Conservation (phyloP, 92 coral and sea anemone species). For the Bergia sp. region DNA sequence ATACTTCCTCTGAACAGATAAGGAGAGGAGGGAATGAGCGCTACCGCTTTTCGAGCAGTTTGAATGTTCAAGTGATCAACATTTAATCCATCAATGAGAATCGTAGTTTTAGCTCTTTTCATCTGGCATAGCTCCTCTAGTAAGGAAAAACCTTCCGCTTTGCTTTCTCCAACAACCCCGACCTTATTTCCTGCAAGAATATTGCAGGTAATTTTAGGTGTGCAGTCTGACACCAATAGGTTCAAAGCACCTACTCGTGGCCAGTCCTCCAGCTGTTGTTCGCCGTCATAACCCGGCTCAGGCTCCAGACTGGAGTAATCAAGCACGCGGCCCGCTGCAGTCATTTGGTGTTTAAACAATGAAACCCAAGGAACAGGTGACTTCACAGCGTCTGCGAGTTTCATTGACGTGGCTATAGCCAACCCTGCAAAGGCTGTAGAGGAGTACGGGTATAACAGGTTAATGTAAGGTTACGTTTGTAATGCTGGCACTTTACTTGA, state of each 20-base stretch:
- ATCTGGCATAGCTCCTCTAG: constrained; percentile 1
- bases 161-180: not conserved
- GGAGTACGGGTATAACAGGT: not conserved
- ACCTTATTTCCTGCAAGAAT: constrained; percentile 7
- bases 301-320: constrained; percentile 9
- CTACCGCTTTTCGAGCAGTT: not conserved
- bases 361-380: not conserved
- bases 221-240: not conserved
- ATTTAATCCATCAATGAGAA: constrained; percentile 14
- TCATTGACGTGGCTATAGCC: constrained; percentile 1
- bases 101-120: not conserved
- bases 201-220: not conserved
- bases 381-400: not conserved
- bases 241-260: constrained; percentile 2
- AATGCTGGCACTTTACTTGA: no score
- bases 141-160: not conserved
- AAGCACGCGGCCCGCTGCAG: not conserved
- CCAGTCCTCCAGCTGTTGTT: not conserved
- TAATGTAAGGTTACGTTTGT: no score
- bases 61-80: constrained; percentile 3
- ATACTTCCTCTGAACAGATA: constrained; percentile 4
- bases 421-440: constrained; percentile 10
- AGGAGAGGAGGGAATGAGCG: constrained; percentile 26
- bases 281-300: constrained; percentile 12
- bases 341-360: not conserved